Evolutionary conservation across 2,113 vertebrate genomes (phyloP), one percentile per base, ranked within the genome.

Genomic region (Microcebus lehilahytsara): DNA sequence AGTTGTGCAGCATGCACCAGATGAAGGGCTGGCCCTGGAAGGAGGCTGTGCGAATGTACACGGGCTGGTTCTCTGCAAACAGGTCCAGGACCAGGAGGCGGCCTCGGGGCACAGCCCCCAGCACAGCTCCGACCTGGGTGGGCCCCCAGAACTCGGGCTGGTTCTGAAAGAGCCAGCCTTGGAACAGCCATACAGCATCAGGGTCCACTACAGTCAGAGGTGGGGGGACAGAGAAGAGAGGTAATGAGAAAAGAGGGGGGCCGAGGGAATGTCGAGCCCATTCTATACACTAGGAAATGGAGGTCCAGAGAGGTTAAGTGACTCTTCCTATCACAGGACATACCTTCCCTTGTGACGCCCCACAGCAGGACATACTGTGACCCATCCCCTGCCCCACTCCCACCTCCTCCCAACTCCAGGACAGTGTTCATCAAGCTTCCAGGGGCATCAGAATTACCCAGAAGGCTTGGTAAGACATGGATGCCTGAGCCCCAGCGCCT

Each of bases 1-100:
- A 99, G 98, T 99, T 99, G 85, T 99, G 99, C 94, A 99, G 98
- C 99, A 99, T 99, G 97, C 99, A 99, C 99, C 99, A 99, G 98
- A 99, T 99, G 97, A 99, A 99, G 23, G 99, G 99, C 98, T 99
- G 99, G 27, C 99, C 99, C 0, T 99, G 99, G 98, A 99, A 99
- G 86, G 99, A 99, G 66, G 99, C 97, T 0, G 99, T 99, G 97
- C 97, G 99, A 40, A 96, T 97, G 95, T 99, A 99, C 46, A 99
- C 98, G 0, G 99, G 99, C 93, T 98, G 99, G 5, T 98, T 99
- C 98, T 99, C 99, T 0, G 99, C 99, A 53, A 99, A 99, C 85
- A 99, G 98, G 98, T 99, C 99, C 3, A 99, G 98, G 40, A 99
- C 98, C 1, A 99, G 99, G 98, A 99, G 99, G 85, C 99, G 98